A percentile compares a stretch with the other conserved stretches of the same genome.
phyloP scores from a whole-genome alignment of 30 jellyfish, hydroid and myxozoan species.

The Hydra vulgaris region DNA sequence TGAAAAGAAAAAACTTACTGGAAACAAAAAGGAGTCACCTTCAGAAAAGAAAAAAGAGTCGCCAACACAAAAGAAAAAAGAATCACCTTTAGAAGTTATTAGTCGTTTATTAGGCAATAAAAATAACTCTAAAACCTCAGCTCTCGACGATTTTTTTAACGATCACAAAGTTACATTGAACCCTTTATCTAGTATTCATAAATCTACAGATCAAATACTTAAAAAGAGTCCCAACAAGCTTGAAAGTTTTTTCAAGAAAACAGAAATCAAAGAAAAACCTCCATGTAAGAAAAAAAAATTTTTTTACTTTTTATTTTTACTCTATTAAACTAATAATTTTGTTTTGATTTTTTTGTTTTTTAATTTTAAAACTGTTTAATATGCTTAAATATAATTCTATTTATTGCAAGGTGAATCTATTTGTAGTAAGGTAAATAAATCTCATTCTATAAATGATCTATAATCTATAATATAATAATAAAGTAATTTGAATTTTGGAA shows the following conservation, averaged over 20 bases:
- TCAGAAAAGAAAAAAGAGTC: not conserved
- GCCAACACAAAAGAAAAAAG: constrained; percentile 12
- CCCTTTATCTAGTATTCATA: not conserved
- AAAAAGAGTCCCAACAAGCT: constrained; percentile 11
- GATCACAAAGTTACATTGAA: not conserved
- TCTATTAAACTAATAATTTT: not conserved
- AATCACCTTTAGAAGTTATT: constrained; percentile 12
- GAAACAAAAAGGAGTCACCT: not conserved
- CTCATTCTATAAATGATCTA: too few species aligned
- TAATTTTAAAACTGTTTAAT: not conserved
- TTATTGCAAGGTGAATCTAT: too few species aligned
- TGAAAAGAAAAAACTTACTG: not conserved
- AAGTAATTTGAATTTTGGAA: too few species aligned
- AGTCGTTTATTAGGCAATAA: constrained; percentile 17
- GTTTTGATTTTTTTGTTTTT: not conserved
- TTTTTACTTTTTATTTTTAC: not conserved
- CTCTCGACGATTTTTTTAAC: constrained; percentile 12
- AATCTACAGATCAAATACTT: not conserved
- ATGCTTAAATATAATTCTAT: too few species aligned
- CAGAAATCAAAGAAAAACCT: constrained; percentile 18
- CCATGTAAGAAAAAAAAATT: constrained; percentile 10
- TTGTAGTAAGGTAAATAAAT: too few species aligned
- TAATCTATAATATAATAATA: too few species aligned
- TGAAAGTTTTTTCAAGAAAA: constrained; percentile 24
- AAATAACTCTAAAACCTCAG: not conserved